Conservation (phyloP, 2,888 invertebrate genomes). For the Drosophila gaucha region DNA sequence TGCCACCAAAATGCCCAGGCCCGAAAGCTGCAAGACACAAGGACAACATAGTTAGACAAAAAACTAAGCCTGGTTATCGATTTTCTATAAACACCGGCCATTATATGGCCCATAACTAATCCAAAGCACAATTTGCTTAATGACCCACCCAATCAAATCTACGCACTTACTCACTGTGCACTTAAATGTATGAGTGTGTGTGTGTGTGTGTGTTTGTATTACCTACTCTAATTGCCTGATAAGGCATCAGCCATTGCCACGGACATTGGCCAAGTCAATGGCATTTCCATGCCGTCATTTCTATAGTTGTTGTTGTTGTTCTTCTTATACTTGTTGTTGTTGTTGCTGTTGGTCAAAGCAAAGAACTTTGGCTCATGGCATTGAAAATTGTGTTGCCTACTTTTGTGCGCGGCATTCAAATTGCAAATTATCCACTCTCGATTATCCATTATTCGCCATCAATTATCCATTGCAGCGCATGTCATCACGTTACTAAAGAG, state of each 20-base stretch:
- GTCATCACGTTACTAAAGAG: background rate
- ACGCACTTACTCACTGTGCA: conserved; percentile 21
- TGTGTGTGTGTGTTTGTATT: conserved; percentile 37
- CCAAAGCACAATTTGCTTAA: conserved; percentile 58
- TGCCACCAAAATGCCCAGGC: conserved; percentile 87
- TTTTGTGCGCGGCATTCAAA: conserved; percentile 21
- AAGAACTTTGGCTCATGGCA: conserved; percentile 24
- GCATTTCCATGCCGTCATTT: conserved; percentile 47
- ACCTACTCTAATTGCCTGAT: conserved; percentile 66
- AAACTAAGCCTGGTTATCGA: conserved; percentile 7
- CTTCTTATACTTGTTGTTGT: background rate
- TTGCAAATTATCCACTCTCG: conserved; percentile 11
- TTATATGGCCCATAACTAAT: conserved; percentile 26
- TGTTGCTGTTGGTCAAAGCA: conserved; percentile 45
- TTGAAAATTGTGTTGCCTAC: conserved; percentile 27
- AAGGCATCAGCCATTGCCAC: conserved; percentile 53
- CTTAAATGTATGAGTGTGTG: conserved; percentile 1
- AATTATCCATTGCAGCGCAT: conserved; percentile 1
- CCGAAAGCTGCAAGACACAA: conserved; percentile 86
- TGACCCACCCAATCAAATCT: conserved; percentile 56
- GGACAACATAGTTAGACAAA: background rate
- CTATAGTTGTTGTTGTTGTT: conserved; percentile 8
- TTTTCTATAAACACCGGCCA: conserved; percentile 22
- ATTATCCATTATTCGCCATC: conserved; percentile 2
- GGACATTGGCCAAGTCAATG: conserved; percentile 55